Evolutionary conservation across 1,140 invertebrate species (phyloP).

Genomic region (Drosophila subobscura): DNA sequence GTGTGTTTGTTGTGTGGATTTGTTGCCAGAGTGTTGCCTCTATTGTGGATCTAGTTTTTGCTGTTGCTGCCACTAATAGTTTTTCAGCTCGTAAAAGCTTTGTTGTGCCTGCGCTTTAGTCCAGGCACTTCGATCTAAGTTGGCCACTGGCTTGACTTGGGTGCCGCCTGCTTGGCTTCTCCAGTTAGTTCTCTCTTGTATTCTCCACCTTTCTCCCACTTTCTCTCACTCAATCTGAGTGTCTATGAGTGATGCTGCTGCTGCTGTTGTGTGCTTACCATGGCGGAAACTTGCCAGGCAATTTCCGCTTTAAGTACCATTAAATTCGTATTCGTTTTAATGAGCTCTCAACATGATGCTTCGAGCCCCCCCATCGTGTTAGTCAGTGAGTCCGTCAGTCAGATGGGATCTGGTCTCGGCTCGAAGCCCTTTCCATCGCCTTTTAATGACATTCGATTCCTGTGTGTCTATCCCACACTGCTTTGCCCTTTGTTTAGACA

Average conservation of each 20-base stretch:
- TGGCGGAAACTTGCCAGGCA: slow-evolving; percentile 81
- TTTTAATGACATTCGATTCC: slow-evolving; percentile 80
- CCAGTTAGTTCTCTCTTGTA: slow-evolving; percentile 17
- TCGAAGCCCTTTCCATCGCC: slow-evolving; percentile 32
- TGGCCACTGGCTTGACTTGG: slow-evolving; percentile 42
- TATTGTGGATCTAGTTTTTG: slow-evolving; percentile 12
- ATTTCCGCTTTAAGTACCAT: slow-evolving; percentile 83
- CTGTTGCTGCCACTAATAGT: slow-evolving; percentile 70
- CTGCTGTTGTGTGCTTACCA: slow-evolving; percentile 58
- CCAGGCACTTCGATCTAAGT: slow-evolving; percentile 66
- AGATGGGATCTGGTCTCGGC: slow-evolving; percentile 14
- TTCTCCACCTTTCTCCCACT: slow-evolving; percentile 9
- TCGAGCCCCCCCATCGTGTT: slow-evolving; percentile 18
- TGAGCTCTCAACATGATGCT: slow-evolving; percentile 82
- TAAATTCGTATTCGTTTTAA: slow-evolving; percentile 83
- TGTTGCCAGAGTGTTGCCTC: slow-evolving; percentile 22
- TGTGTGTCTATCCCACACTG: slow-evolving; percentile 54
- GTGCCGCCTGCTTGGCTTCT: slow-evolving; percentile 11
- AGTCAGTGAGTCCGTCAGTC: slow-evolving; percentile 9
- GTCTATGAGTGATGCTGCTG: slow-evolving; percentile 24
- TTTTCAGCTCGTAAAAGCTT: slow-evolving; percentile 76
- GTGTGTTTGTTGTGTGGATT: slow-evolving; percentile 14
- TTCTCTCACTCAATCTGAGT: slow-evolving; percentile 25
- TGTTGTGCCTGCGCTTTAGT: slow-evolving; percentile 36
- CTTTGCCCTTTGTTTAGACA: slow-evolving; percentile 53